phyloP scores from a whole-genome alignment of 1,140 invertebrate species.

The Sinella curviseta region DNA sequence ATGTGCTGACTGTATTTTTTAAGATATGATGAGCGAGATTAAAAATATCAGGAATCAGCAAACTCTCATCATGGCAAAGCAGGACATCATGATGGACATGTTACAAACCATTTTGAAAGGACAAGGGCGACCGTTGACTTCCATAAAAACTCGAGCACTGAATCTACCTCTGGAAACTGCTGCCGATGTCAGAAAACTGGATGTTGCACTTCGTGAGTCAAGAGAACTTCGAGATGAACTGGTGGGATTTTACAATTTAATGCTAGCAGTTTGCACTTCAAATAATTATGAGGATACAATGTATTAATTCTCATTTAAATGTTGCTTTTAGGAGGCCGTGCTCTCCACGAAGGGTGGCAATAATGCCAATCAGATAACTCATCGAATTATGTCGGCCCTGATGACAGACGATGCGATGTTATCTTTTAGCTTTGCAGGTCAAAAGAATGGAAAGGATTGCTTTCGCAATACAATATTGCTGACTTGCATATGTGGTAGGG shows the following conservation, averaged over 20 bases:
- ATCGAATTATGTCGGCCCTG: background rate
- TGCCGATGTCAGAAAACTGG: background rate
- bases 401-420: background rate
- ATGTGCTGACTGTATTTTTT: no score
- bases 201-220: background rate
- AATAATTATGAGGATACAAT: no score
- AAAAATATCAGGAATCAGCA: no score
- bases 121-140: background rate
- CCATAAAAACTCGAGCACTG: background rate
- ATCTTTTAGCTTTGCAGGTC: background rate
- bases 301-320: background rate
- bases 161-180: background rate
- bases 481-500: background rate
- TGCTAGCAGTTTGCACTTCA: background rate
- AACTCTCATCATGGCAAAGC: no score
- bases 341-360: background rate
- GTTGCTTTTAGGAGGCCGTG: background rate
- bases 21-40: no score
- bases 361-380: background rate
- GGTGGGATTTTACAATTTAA: background rate
- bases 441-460: background rate
- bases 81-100: background rate
- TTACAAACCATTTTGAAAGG: background rate
- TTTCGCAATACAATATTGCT: background rate
- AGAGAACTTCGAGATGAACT: background rate